Conservation (phyloP, 1,140 invertebrate genomes). For the Drosophila quadrilineata region DNA sequence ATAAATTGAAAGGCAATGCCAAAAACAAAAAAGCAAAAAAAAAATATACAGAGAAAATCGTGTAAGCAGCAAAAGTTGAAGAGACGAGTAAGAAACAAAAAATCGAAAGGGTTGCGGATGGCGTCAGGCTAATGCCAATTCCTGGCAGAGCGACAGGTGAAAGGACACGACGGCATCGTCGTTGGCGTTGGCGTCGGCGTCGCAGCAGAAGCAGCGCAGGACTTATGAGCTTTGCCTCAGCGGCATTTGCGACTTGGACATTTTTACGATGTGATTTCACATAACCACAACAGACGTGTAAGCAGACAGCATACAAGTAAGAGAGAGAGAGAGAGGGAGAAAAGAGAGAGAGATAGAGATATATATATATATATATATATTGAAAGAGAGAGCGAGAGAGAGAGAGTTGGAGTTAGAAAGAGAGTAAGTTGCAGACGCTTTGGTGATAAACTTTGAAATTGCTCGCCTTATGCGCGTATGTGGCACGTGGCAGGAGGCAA, state of each 20-base stretch:
- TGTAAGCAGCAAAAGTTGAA: too few relatives aligned
- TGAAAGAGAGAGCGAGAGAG: too few relatives aligned
- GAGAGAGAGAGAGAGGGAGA: not conserved
- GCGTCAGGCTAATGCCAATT: conserved; percentile 41
- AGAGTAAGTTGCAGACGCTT: conserved; percentile 65
- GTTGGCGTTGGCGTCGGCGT: too few relatives aligned
- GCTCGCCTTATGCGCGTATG: conserved; percentile 33
- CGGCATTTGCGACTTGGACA: conserved; percentile 75
- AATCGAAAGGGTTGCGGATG: too few relatives aligned
- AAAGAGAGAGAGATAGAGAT: not conserved
- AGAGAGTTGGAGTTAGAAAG: conserved; percentile 16
- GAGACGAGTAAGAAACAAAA: too few relatives aligned
- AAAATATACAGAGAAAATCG: too few relatives aligned
- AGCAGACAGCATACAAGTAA: conserved; percentile 36
- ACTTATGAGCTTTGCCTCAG: conserved; percentile 77
- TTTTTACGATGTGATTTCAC: conserved; percentile 80
- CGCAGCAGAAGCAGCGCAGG: conserved; percentile 25
- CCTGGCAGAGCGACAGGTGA: conserved; percentile 55
- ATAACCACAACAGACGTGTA: conserved; percentile 77
- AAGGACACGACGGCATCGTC: too few relatives aligned
- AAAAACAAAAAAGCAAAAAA: too few relatives aligned
- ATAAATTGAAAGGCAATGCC: conserved; percentile 68
- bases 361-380: too few relatives aligned
- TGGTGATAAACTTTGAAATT: conserved; percentile 79
- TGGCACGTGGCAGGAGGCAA: not conserved